Conservation (phyloP, 2,888 invertebrate species). For the Drosophila histrio region DNA sequence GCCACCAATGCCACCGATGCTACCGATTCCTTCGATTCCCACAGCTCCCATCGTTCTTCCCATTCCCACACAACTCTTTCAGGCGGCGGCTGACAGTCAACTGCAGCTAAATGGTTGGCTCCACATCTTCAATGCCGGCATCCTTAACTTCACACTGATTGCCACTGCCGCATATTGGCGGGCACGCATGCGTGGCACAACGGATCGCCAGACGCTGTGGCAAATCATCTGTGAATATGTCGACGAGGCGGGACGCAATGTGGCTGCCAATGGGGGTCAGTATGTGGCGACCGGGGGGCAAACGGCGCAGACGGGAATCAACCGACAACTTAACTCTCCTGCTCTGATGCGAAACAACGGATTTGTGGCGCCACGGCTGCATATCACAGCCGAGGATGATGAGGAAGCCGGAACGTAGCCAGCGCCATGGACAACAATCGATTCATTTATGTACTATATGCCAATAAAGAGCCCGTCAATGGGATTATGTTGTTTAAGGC, state of each 20-base stretch:
- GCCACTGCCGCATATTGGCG: conserved; percentile 56
- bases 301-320: background rate
- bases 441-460: conserved; percentile 44
- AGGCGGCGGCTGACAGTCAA: conserved; percentile 34
- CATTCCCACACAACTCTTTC: conserved; percentile 20
- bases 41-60: conserved; percentile 6
- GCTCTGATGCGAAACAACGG: background rate
- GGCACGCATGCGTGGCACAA: conserved; percentile 53
- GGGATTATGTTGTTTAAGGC: conserved; percentile 77
- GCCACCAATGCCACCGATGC: background rate
- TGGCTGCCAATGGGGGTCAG: conserved; percentile 41
- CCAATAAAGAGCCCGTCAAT: conserved; percentile 69
- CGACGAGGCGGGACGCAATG: conserved; percentile 62
- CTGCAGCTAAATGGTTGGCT: conserved; percentile 54
- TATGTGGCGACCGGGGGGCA: conserved; percentile 24
- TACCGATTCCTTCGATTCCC: background rate
- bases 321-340: conserved; percentile 6
- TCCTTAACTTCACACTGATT: conserved; percentile 64
- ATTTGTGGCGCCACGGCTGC: conserved; percentile 44
- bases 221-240: conserved; percentile 64
- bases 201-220: conserved; percentile 55
- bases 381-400: conserved; percentile 69
- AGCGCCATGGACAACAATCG: conserved; percentile 23
- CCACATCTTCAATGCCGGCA: conserved; percentile 66
- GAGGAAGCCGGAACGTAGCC: conserved; percentile 32